Base-by-base conservation (phyloP, 92 coral and sea anemone species). In the Muricea muricata region DNA sequence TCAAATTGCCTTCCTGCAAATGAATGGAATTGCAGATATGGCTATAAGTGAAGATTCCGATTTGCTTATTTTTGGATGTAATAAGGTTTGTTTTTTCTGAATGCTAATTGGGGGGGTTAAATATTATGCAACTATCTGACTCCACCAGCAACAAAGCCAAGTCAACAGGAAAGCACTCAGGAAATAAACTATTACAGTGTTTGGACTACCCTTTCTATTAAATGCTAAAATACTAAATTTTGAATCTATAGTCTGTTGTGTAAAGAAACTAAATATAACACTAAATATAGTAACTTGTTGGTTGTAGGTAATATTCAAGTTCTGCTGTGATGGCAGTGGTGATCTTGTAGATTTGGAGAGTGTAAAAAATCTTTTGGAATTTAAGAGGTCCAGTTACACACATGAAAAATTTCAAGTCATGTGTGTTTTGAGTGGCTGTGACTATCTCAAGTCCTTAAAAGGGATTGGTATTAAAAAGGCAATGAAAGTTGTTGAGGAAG, bases 41-140 rank as follows among this genome's bases (percentile, higher is more conserved):
- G 75, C 75, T 30, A 69, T 69, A 30, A 69, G 75, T 69, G 75
- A 69, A 69, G 75, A 69, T 69, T 69, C 75, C 12, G 75, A 69
- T 69, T 41, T 69, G 21, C 75, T 69, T 31, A 48, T 69, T 69
- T 69, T 32, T 69, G 75, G 75, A 31, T 60, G 68, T 32, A 48
- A 69, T 34, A 47, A 65, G 72, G 72, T 65, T 21, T 65, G 72
- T 24, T 54, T 17, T n/a, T 54, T 4, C 20, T 14, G 20, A 54
- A 4, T 37, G 42, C 42, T 9, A 37, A 37, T 1, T 47, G 42
- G 42, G 42, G 42, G 5, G 42, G 42, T 37, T 37, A 4, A 37
- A 47, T 12, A 47, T 20, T 23, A 17, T 54, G 25, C 20, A 54
- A 54, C 25, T 14, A 54, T 14, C 42, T 37, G 9, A 9, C 42